Conservation (phyloP, 2,113 vertebrate species). For the Calidris pygmaea region DNA sequence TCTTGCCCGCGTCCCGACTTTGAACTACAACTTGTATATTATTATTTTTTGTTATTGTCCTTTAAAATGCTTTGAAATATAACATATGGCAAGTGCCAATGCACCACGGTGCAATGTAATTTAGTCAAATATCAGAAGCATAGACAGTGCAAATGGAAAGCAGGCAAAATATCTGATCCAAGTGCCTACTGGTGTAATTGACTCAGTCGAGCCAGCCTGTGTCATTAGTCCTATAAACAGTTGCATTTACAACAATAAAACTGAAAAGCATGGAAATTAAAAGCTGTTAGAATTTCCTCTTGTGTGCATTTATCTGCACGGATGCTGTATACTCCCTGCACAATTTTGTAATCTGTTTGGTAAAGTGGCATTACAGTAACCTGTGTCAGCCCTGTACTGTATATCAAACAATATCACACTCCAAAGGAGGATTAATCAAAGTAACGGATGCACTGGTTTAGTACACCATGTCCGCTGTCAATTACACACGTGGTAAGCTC, state of each 20-base stretch:
- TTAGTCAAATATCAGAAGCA: constrained; percentile 77
- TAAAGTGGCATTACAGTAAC: constrained; percentile 69
- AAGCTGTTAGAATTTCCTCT: constrained; percentile 81
- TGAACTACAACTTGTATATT: constrained; percentile 47
- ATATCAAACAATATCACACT: constrained; percentile 66
- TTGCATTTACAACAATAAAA: constrained; percentile 84
- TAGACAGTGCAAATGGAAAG: constrained; percentile 67
- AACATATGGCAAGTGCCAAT: constrained; percentile 68
- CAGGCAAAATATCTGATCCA: constrained; percentile 75
- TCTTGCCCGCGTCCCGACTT: constrained; percentile 34
- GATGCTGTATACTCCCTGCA: constrained; percentile 61
- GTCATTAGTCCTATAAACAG: constrained; percentile 79
- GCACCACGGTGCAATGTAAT: constrained; percentile 73
- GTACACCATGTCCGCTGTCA: constrained; percentile 19
- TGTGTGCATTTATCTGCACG: constrained; percentile 76
- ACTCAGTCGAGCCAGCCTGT: constrained; percentile 73
- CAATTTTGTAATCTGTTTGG: constrained; percentile 72
- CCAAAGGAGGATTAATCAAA: constrained; percentile 64
- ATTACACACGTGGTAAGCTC: not conserved
- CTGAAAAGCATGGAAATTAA: constrained; percentile 84
- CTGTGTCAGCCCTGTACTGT: constrained; percentile 65
- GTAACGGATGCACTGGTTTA: constrained; percentile 1
- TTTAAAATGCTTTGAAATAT: constrained; percentile 68
- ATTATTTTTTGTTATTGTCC: constrained; percentile 72
- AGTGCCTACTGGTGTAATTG: constrained; percentile 78